A percentile compares a stretch with the other conserved stretches of the same genome.
Evolutionary conservation across 2,888 invertebrate genomes (phyloP).

Genomic region (Spatulosminthurus flaviceps): DNA sequence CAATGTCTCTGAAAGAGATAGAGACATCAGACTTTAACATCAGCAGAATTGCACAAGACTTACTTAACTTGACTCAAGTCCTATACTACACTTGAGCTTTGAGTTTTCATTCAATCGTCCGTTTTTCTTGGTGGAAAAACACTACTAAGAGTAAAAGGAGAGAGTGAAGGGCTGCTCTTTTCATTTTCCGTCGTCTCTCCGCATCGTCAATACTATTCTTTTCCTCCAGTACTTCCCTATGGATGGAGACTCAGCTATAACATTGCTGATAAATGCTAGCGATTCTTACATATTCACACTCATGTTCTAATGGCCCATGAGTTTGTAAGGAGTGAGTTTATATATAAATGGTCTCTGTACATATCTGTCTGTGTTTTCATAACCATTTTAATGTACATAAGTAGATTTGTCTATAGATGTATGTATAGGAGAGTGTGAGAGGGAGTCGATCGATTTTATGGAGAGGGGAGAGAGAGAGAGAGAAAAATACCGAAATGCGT

Average conservation of each 20-base stretch:
- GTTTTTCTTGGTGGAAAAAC: background rate
- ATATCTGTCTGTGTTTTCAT: background rate
- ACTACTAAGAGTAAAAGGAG: background rate
- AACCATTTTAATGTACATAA: background rate
- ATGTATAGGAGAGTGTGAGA: background rate
- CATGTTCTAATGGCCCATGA: too few relatives aligned
- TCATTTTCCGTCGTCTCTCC: background rate
- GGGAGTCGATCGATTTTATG: slow-evolving; percentile 18
- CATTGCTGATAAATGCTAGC: background rate
- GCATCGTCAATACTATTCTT: too few relatives aligned
- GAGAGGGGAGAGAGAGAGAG: background rate
- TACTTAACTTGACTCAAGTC: too few relatives aligned
- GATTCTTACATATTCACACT: background rate
- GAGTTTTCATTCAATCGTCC: background rate
- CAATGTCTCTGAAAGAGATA: too few relatives aligned
- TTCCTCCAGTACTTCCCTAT: too few relatives aligned
- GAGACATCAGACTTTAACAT: too few relatives aligned
- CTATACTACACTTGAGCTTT: slow-evolving; percentile 7
- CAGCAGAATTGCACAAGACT: background rate
- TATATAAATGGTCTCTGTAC: background rate
- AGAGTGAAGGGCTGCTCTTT: slow-evolving; percentile 10
- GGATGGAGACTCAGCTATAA: too few relatives aligned
- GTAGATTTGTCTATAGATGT: background rate
- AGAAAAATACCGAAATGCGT: slow-evolving; percentile 16
- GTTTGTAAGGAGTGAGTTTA: too few relatives aligned